Evolutionary conservation across 2,888 invertebrate genomes (phyloP).

Genomic region (Hyalella azteca): DNA sequence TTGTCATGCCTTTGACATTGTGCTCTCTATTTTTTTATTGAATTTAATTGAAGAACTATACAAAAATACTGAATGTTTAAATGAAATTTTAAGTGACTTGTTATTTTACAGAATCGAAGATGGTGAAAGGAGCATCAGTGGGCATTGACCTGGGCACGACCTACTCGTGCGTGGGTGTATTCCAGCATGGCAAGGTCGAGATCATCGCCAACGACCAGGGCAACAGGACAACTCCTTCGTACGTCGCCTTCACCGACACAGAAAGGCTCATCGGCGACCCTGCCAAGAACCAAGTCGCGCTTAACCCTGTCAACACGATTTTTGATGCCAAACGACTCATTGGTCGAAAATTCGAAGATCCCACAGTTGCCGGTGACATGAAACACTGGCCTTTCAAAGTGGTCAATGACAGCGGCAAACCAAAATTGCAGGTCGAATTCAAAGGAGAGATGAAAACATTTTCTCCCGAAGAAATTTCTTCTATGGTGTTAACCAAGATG

Average conservation of each 20-base stretch:
- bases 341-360: slow-evolving; percentile 66
- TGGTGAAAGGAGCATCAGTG: slow-evolving; percentile 1
- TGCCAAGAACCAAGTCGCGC: slow-evolving; percentile 62
- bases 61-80: too few species aligned
- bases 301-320: slow-evolving; percentile 65
- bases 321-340: slow-evolving; percentile 65
- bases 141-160: slow-evolving; percentile 47
- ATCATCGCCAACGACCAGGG: slow-evolving; percentile 53
- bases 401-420: slow-evolving; percentile 64
- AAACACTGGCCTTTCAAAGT: slow-evolving; percentile 70
- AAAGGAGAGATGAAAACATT: slow-evolving; percentile 71
- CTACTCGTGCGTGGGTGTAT: slow-evolving; percentile 45
- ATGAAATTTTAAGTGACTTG: too few species aligned
- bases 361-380: slow-evolving; percentile 67
- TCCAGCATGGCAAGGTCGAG: slow-evolving; percentile 42
- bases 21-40: too few species aligned
- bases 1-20: too few species aligned
- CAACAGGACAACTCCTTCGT: slow-evolving; percentile 63
- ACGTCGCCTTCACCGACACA: slow-evolving; percentile 63
- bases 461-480: slow-evolving; percentile 71
- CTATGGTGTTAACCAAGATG: slow-evolving; percentile 66
- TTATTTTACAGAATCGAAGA: too few species aligned
- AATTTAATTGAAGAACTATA: too few species aligned
- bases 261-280: slow-evolving; percentile 63
- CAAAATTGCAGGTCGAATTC: slow-evolving; percentile 68